Percentiles rank a stretch among this genome's conserved stretches.
phyloP scores from a whole-genome alignment of 1,140 invertebrate genomes.

The Drosophila chauvacae region DNA sequence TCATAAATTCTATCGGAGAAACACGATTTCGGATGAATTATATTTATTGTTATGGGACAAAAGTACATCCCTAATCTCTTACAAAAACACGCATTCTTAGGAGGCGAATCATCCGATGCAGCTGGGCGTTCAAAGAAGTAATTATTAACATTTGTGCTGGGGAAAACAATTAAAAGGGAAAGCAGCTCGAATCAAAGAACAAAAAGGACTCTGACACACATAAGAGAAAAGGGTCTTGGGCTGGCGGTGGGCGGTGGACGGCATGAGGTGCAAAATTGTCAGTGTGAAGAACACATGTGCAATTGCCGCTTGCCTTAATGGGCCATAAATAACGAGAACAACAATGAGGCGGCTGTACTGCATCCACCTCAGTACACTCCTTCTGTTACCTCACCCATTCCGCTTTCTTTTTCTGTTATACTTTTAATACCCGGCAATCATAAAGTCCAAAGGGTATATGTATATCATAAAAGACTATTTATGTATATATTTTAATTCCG shows the following conservation, averaged over 20 bases:
- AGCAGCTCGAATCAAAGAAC: conserved; percentile 54
- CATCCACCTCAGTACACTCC: conserved; percentile 40
- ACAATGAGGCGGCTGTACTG: conserved; percentile 76
- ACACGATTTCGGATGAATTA: conserved; percentile 74
- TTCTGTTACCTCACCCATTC: conserved; percentile 3
- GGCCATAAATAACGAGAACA: conserved; percentile 78
- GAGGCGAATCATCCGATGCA: conserved; percentile 36
- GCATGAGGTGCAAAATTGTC: conserved; percentile 31
- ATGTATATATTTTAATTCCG: no score
- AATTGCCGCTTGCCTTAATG: conserved; percentile 82
- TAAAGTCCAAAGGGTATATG: background rate
- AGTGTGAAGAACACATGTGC: conserved; percentile 81
- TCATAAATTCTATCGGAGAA: conserved; percentile 66
- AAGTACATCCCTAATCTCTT: conserved; percentile 52
- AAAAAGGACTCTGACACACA: conserved; percentile 64
- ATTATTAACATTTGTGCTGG: conserved; percentile 77
- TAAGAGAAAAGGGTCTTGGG: conserved; percentile 15
- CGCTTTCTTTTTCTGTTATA: conserved; percentile 17
- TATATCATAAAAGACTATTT: background rate
- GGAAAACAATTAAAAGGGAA: conserved; percentile 67
- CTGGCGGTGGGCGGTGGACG: background rate
- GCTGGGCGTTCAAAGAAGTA: conserved; percentile 34
- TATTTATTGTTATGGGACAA: conserved; percentile 76
- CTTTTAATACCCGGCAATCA: conserved; percentile 9
- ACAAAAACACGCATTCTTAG: conserved; percentile 13